Evolutionary conservation across 2,797 vertebrate genomes (phyloP), one percentile per base, ranked within the genome.

Genomic region (Erithacus rubecula): DNA sequence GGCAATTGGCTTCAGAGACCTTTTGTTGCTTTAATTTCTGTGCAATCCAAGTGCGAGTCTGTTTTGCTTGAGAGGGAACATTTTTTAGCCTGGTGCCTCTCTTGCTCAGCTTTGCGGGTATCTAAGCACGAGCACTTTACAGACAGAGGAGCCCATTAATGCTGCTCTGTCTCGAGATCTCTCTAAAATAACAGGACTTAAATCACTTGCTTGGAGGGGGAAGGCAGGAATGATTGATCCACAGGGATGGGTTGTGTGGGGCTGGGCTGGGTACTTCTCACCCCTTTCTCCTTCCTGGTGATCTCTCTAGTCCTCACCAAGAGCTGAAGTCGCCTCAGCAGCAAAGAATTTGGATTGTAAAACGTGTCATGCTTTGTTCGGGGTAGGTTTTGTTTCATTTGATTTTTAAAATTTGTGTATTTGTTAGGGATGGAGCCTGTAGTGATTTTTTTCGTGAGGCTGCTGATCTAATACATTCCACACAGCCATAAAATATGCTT

Each of bases 141-240:
- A 96, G 96, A 93, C 93, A 97, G 95, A 59, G 84, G 95, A 95
- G 97, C 89, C 96, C 90, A 95, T 97, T 93, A 97, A 96, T 94
- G 96, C 92, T 87, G 92, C 96, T 95, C 96, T 90, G 58, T 47
- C 93, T 95, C 75, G 43, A 76, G 63, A 89, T 22, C n/a, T 16
- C 92, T 95, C 87, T 47, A 51, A 95, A 97, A 74, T 71, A 72
- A 64, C 22, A 8, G 1, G 41, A n/a, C 55, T 44, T 12, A 3
- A 55, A 30, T 41, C 27, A 17, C 23, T 62, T 16, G 16, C 49
- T 51, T 1, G 27, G 51, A 46, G 83, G 23, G 84, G 65, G 75
- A 56, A 76, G 70, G 86, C 67, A 77, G 67, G 53, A 43, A 14
- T 1, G 1, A 5, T 5, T 41, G 70, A 56, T 70, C 49, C 0